Base-by-base conservation (phyloP, 2,888 invertebrate genomes). In the Machimus atricapillus region DNA sequence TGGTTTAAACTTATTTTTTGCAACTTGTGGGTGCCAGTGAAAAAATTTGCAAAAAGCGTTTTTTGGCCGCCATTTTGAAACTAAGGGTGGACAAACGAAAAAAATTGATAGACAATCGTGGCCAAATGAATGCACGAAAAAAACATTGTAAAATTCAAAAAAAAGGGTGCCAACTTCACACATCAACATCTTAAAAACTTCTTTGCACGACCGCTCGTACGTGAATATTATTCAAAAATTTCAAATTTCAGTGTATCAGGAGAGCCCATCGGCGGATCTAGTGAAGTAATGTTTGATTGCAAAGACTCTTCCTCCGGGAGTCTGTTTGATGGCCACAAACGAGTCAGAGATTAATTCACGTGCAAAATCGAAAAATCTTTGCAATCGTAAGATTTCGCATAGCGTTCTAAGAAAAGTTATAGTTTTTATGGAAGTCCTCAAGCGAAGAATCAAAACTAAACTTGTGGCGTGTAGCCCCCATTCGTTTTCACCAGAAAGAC, bases 391-490 rank as follows among this genome's bases (percentile, higher is more conserved):
- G 19, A 52, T 52, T 7, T 31, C 52, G 27, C 56, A n/a, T n/a
- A 56, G 79, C 40, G 16, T 19, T 19, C 43, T 79, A 9, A 12
- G 14, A 58, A 27, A 85, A 37, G 27, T 14, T 74, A 74, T 74
- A 74, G 23, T 46, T 74, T 85, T 74, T 85, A 73, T 74, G 74
- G 34, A 74, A 74, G 73, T 74, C 85, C 85, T 74, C 43, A 12
- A 85, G 74, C 85, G 85, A 74, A 46, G 46, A 85, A 74, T 85
- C 31, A 85, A 85, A 85, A 85, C 43, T 74, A 74, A 85, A 74
- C 46, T 19, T 1, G 34, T 14, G 40, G 74, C 74, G 43, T 14
- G 73, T 16, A 40, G 85, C n/a, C n/a, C n/a, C 66, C 85, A 40
- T 85, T n/a, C 23, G 27, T n/a, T n/a, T 43, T 74, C 14, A 6